Percentiles rank a stretch among this genome's conserved stretches.
phyloP scores from a whole-genome alignment of 1,140 invertebrate genomes.

The Acromyrmex charruanus region DNA sequence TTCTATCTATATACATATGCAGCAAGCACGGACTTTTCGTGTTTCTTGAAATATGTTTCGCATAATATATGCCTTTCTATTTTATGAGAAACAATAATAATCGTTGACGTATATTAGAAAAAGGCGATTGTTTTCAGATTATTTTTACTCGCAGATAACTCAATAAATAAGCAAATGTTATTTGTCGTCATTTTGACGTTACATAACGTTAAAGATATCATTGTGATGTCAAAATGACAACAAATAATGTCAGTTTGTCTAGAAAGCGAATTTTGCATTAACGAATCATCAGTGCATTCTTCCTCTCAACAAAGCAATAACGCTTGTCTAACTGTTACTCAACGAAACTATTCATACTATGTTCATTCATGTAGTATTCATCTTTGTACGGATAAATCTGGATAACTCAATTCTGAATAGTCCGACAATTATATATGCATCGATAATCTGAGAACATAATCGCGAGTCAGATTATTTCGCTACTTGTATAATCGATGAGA shows the following conservation, averaged over 20 bases:
- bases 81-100: not conserved
- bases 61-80: not conserved
- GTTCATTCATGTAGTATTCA: not conserved
- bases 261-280: not conserved
- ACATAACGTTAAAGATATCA: too few relatives aligned
- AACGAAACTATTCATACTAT: not conserved
- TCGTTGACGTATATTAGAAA: too few relatives aligned
- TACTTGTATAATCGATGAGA: constrained; percentile 68
- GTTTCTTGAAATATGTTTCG: constrained; percentile 8
- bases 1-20: not conserved
- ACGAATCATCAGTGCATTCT: not conserved
- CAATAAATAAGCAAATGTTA: too few relatives aligned
- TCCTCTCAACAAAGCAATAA: not conserved
- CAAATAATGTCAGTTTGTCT: too few relatives aligned
- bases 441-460: not conserved
- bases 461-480: not conserved
- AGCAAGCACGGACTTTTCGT: not conserved
- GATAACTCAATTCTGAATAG: not conserved
- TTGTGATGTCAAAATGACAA: too few relatives aligned
- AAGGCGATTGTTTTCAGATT: not conserved
- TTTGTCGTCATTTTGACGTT: too few relatives aligned
- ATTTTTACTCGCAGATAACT: too few relatives aligned
- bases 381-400: not conserved
- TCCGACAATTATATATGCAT: not conserved
- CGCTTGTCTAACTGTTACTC: not conserved